phyloP scores from a whole-genome alignment of 53 echinoderm and acorn worm species.

The Mesocentrotus franciscanus region DNA sequence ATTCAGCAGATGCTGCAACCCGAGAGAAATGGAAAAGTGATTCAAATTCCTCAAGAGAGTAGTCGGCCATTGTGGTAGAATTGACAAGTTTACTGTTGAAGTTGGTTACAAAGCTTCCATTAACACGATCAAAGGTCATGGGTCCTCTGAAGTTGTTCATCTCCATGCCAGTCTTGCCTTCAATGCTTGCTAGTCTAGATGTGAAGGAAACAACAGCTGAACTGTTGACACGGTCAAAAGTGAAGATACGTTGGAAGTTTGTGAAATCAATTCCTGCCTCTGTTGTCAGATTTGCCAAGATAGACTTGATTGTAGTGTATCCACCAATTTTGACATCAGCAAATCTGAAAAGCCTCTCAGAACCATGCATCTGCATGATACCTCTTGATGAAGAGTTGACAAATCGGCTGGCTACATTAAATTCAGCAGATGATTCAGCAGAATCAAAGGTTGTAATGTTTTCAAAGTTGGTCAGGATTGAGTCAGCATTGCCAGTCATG shows the following conservation, averaged over 20 bases:
- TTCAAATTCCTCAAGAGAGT: slow-evolving; percentile 68
- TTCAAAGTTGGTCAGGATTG: slow-evolving; percentile 59
- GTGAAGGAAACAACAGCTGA: slow-evolving; percentile 66
- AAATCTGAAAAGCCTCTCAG: slow-evolving; percentile 60
- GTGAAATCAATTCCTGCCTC: slow-evolving; percentile 72
- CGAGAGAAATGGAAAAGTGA: slow-evolving; percentile 77
- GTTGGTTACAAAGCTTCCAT: slow-evolving; percentile 58
- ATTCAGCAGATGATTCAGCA: slow-evolving; percentile 52
- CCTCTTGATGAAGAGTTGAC: slow-evolving; percentile 71
- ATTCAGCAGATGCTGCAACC: slow-evolving; percentile 58
- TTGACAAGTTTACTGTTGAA: slow-evolving; percentile 71
- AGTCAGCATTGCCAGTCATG: slow-evolving; percentile 69
- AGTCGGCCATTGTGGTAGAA: slow-evolving; percentile 68
- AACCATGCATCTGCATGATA: slow-evolving; percentile 44
- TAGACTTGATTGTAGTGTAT: slow-evolving; percentile 71
- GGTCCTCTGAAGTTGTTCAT: slow-evolving; percentile 42
- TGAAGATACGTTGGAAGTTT: slow-evolving; percentile 69
- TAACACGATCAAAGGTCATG: slow-evolving; percentile 46
- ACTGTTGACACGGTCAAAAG: slow-evolving; percentile 71
- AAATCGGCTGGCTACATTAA: slow-evolving; percentile 51
- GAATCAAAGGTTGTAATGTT: slow-evolving; percentile 63
- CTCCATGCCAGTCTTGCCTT: slow-evolving; percentile 71
- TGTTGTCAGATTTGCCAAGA: slow-evolving; percentile 69
- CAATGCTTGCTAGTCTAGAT: slow-evolving; percentile 73
- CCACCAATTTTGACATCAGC: slow-evolving; percentile 63